Base-by-base conservation (phyloP, 2,797 vertebrate genomes). In the Eutrigla gurnardus region DNA sequence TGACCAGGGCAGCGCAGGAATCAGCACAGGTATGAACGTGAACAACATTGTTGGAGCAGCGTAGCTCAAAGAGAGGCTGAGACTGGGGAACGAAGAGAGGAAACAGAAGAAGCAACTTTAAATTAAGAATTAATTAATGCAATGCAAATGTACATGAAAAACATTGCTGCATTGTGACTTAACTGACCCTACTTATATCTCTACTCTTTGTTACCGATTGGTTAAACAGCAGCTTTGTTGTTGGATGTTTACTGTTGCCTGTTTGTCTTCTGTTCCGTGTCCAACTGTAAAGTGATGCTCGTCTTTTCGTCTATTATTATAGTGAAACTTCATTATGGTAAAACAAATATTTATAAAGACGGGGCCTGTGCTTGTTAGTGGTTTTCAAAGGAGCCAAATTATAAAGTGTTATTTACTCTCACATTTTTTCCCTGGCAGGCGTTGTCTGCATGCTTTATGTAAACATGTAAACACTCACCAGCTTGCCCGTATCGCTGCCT, bases 21-120 rank as follows among this genome's bases (percentile, higher is more conserved):
- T 98, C 97, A 0, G 96, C 96, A n/a, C 97, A 98, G 50, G 96
- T 96, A 84, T 97, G 96, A 52, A 98, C 80, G n/a, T 97, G 97
- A 18, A 97, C 95, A 59, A 97, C 95, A 0, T 97, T 97, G 92
- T 97, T 98, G 89, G 97, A 98, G 90, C 97, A 98, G 45, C 96
- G 96, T 13, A 98, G 95, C 90, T 98, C 96, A 13, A 97, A 98
- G 43, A 96, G 94, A 0, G 97, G 97, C 92, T 94, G 93, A 25
- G 80, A 80, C 93, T 93, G 77, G 11, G 71, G 9, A 70, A 63
- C 25, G 84, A 39, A 73, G 33, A 7, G 4, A 66, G 11, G 25
- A 66, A 0, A 32, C 13, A n/a, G 39, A 61, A 6, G 10, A 35
- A 47, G 35, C 6, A 62, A 11, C 10, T 50, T 36, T 50, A n/a